phyloP scores from a whole-genome alignment of 1,140 invertebrate genomes.

The Ylistrum balloti region DNA sequence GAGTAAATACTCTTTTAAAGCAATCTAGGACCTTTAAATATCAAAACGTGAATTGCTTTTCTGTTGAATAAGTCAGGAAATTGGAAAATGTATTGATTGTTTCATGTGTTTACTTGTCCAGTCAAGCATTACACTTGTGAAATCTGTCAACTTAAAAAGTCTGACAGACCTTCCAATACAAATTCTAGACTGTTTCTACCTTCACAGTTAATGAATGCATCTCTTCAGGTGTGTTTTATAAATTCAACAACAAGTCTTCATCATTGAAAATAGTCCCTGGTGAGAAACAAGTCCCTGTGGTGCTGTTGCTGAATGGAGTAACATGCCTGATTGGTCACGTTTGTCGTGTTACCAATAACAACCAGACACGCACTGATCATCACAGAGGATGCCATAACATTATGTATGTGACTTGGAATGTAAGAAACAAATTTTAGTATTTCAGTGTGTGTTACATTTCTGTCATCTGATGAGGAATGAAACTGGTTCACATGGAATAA shows the following conservation, averaged over 20 bases:
- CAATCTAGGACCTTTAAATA: neutral
- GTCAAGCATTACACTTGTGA: neutral
- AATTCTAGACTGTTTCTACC: neutral
- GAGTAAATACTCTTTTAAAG: neutral
- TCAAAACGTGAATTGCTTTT: constrained; percentile 22
- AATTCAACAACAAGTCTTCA: neutral
- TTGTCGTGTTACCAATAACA: constrained; percentile 23
- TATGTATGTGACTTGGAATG: neutral
- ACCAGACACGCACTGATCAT: neutral
- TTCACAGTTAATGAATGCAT: neutral
- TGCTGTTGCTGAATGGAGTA: neutral
- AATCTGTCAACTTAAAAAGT: neutral
- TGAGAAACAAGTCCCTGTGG: neutral
- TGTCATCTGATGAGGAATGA: too few species aligned
- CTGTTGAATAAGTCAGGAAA: constrained; percentile 9
- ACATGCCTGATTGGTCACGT: neutral
- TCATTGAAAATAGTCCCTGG: neutral
- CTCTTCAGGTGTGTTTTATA: neutral
- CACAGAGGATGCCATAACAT: neutral
- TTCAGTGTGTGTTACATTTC: too few species aligned
- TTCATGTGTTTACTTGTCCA: neutral
- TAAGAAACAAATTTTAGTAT: neutral
- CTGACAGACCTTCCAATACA: neutral
- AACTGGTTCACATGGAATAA: neutral
- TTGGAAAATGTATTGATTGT: neutral